These are phyloP conservation scores for Aix galericulata DNA, from an alignment of 2,113 vertebrate species.

Conservation along the genomic window DNA sequence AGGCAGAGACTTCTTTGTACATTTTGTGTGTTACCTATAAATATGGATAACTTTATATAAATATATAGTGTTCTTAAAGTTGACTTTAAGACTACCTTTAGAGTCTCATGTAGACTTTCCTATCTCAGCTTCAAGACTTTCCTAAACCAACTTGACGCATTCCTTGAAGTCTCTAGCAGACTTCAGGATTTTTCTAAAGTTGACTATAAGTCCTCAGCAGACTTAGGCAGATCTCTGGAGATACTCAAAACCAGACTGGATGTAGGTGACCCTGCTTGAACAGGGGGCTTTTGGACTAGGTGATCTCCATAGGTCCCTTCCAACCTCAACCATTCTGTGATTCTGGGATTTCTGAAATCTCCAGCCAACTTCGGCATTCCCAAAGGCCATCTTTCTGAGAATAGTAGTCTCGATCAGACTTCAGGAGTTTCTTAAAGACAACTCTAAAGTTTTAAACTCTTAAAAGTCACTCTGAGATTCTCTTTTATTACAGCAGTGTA, in stretches of 20 bases:
- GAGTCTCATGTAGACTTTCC: neutral
- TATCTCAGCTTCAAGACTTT: neutral
- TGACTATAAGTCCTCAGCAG: neutral
- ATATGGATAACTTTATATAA: neutral
- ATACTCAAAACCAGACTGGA: too few relatives aligned
- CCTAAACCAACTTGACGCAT: neutral
- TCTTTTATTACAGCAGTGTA: neutral
- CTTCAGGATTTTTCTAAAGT: too few relatives aligned
- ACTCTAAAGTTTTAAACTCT: neutral
- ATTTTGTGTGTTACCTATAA: neutral
- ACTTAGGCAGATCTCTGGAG: too few relatives aligned
- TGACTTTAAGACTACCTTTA: neutral
- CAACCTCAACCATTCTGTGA: too few relatives aligned
- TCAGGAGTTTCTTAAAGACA: neutral
- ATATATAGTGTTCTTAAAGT: neutral
- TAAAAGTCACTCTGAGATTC: neutral
- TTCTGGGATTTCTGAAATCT: too few relatives aligned
- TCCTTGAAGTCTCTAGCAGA: too few relatives aligned
- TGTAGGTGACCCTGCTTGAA: too few relatives aligned
- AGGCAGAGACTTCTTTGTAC: neutral
- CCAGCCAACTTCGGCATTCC: neutral
- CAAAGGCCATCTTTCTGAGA: neutral
- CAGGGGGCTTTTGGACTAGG: too few relatives aligned
- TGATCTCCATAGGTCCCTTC: too few relatives aligned
- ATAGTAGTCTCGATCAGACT: neutral